phyloP scores from a whole-genome alignment of 2,888 invertebrate genomes.

The Taphrorychus bicolor region DNA sequence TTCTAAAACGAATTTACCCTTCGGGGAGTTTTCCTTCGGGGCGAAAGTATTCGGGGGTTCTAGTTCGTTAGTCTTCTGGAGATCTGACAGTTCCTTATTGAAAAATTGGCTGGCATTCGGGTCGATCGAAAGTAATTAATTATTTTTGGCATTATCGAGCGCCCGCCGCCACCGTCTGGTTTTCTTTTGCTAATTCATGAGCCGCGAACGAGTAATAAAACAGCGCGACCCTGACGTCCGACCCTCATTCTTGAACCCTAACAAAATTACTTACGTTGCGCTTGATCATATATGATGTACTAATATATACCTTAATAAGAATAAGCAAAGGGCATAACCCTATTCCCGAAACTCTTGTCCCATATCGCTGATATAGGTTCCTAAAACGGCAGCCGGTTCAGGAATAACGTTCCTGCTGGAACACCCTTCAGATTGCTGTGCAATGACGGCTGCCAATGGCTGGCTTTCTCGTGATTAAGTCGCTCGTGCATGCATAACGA shows the following conservation, averaged over 20 bases:
- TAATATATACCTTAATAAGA: no score
- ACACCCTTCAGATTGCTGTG: constrained; percentile 35
- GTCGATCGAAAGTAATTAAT: constrained; percentile 74
- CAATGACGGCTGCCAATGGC: constrained; percentile 37
- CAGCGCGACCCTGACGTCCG: constrained; percentile 44
- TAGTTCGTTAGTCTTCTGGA: constrained; percentile 57
- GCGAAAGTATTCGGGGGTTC: constrained; percentile 49
- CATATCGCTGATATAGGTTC: no score
- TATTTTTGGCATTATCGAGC: constrained; percentile 76
- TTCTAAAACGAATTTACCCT: constrained; percentile 45
- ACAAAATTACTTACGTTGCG: neutral
- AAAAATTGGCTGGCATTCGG: constrained; percentile 69
- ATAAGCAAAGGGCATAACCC: no score
- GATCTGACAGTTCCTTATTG: constrained; percentile 62
- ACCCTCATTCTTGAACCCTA: constrained; percentile 13
- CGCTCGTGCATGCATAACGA: constrained; percentile 54
- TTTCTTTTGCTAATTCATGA: constrained; percentile 74
- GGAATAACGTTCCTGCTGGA: constrained; percentile 10
- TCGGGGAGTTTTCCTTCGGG: constrained; percentile 30
- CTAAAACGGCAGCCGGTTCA: no score
- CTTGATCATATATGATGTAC: neutral
- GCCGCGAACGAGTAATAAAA: constrained; percentile 64
- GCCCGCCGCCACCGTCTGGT: constrained; percentile 59
- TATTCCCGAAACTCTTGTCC: no score
- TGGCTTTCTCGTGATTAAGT: constrained; percentile 50